A percentile compares a stretch with the other conserved stretches of the same genome.
These are phyloP conservation scores for Emmelina monodactyla DNA, from an alignment of 2,888 invertebrate species.

Conservation along the genomic window DNA sequence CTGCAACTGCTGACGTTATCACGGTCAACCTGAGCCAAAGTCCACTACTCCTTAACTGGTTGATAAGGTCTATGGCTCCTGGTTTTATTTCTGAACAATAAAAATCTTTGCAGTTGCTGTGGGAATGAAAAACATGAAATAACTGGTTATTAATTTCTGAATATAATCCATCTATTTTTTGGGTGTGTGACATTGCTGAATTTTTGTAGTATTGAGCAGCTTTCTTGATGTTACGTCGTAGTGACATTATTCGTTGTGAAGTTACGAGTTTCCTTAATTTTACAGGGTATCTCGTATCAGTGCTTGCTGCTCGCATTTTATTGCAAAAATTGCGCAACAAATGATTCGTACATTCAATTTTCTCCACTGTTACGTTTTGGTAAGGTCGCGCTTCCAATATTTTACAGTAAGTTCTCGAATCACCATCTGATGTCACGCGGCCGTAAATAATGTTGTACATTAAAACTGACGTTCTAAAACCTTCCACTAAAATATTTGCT, in stretches of 20 bases:
- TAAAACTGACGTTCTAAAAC: slow-evolving; percentile 9
- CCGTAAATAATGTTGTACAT: slow-evolving; percentile 10
- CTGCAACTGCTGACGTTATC: not conserved
- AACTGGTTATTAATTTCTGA: not conserved
- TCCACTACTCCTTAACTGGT: slow-evolving; percentile 1
- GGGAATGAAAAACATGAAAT: slow-evolving; percentile 1
- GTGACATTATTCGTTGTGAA: not conserved
- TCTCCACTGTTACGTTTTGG: slow-evolving; percentile 9
- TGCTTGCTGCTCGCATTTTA: slow-evolving; percentile 3
- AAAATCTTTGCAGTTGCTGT: slow-evolving; percentile 2
- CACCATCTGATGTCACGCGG: slow-evolving; percentile 11
- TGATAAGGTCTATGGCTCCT: slow-evolving; percentile 1
- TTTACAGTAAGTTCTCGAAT: slow-evolving; percentile 10
- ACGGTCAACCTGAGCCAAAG: not conserved
- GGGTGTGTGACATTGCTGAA: not conserved
- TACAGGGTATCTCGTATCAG: slow-evolving; percentile 2
- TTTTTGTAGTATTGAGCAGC: not conserved
- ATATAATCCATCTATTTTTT: not conserved
- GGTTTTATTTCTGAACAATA: slow-evolving; percentile 1
- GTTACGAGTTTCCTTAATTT: not conserved
- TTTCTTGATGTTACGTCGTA: not conserved
- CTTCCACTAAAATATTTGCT: slow-evolving; percentile 11
- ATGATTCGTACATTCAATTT: slow-evolving; percentile 12
- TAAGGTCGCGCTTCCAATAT: slow-evolving; percentile 9
- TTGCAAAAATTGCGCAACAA: slow-evolving; percentile 9